phyloP scores from a whole-genome alignment of 2,113 vertebrate genomes.

The Phycodurus eques region DNA sequence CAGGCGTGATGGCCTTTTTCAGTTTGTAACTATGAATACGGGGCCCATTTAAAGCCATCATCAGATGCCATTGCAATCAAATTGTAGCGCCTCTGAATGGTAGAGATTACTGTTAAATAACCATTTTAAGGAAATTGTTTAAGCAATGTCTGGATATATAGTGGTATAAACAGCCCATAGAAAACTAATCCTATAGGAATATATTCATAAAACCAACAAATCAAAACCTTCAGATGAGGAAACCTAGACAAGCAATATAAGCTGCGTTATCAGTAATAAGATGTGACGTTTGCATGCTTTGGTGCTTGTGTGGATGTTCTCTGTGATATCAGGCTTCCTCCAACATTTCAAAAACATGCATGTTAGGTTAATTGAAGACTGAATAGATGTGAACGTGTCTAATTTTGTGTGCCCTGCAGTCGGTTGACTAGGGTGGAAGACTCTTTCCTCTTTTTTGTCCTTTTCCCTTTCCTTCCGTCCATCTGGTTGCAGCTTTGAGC shows the following conservation, averaged over 20 bases:
- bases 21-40: slow-evolving; percentile 26
- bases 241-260: too few relatives aligned
- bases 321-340: not conserved
- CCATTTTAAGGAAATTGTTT: slow-evolving; percentile 47
- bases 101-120: slow-evolving; percentile 42
- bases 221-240: not conserved
- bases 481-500: not conserved
- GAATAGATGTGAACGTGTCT: not conserved
- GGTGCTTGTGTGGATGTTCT: not conserved
- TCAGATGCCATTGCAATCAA: slow-evolving; percentile 45
- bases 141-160: slow-evolving; percentile 31
- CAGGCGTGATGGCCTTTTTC: slow-evolving; percentile 35
- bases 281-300: not conserved
- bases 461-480: slow-evolving; percentile 14
- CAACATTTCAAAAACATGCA: not conserved
- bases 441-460: slow-evolving; percentile 2
- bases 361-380: not conserved
- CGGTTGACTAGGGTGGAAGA: not conserved
- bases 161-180: slow-evolving; percentile 7
- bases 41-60: slow-evolving; percentile 43
- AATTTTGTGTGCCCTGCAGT: too few relatives aligned
- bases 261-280: too few relatives aligned
- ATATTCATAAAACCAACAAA: not conserved
- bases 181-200: slow-evolving; percentile 21
- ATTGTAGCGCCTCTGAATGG: slow-evolving; percentile 37